Conservation (phyloP, 2,113 vertebrate genomes). For the Prinia subflava region DNA sequence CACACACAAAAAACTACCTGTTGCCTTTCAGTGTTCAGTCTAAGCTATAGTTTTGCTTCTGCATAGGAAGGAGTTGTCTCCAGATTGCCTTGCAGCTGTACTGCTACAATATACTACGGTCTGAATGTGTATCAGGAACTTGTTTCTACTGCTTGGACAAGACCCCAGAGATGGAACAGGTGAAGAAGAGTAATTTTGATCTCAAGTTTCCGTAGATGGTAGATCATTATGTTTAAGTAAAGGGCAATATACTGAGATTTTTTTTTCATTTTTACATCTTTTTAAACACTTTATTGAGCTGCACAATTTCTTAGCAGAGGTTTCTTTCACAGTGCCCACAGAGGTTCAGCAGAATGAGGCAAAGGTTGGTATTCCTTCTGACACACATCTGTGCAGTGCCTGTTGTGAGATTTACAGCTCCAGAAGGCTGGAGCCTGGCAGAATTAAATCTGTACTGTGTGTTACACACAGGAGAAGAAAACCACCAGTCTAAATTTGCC, state of each 20-base stretch:
- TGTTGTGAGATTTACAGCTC: conserved; percentile 7
- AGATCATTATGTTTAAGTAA: background rate
- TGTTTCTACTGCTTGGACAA: background rate
- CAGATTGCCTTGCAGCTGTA: background rate
- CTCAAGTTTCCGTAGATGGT: background rate
- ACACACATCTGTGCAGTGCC: background rate
- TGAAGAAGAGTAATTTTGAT: background rate
- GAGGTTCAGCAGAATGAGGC: background rate
- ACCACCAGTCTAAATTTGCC: background rate
- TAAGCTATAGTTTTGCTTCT: background rate
- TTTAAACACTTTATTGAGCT: background rate
- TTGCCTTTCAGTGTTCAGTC: background rate
- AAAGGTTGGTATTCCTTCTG: background rate
- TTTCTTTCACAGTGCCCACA: background rate
- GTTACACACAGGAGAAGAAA: background rate
- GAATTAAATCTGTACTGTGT: background rate
- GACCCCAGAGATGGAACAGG: background rate
- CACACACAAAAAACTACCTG: background rate
- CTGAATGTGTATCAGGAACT: background rate
- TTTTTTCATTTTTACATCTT: background rate
- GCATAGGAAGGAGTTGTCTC: background rate
- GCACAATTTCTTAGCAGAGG: background rate
- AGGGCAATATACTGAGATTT: background rate
- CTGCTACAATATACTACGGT: background rate
- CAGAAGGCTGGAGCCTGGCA: background rate